Base-by-base conservation (phyloP, 2,113 vertebrate species). In the Grammomys dolichurus region DNA sequence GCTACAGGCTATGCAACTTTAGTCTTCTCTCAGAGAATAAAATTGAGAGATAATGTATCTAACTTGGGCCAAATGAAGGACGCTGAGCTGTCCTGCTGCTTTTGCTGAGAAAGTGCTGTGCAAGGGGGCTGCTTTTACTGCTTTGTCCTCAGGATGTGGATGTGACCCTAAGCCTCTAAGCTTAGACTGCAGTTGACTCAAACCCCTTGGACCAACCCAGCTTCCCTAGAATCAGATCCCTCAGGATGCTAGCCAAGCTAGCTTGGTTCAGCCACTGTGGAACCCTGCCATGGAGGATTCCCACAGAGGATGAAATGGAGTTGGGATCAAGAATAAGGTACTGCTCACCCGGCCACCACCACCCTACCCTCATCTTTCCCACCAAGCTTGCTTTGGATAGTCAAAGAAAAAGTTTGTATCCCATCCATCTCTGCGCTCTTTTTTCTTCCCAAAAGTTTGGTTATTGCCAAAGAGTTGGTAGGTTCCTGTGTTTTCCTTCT, bases 391-490 rank as follows among this genome's bases (percentile, higher is more conserved):
- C 43, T 89, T 77, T 91, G 63, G n/a, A 78, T 60, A 48, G 85
- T 14, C 36, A 81, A n/a, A 77, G 72, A 82, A 92, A 92, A 88
- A 51, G 69, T 77, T 31, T 80, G 17, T 7, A 90, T 69, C 85
- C 73, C 36, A 40, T 40, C 40, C 51, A 54, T 43, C 70, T 93
- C 43, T 31, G 90, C 40, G 16, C 12, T 89, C 93, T 51, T 46
- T 67, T 20, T 60, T 28, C 4, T 13, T 9, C 31, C 67, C 67
- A 36, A 69, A 69, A 28, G 13, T 36, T 40, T n/a, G 6, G 63
- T 84, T 78, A 92, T 87, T 96, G 72, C 93, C 67, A 56, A 92
- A 95, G 82, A 12, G 33, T 90, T 97, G 93, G 31, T 78, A 78
- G 87, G 96, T 95, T 95, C 77, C 73, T 60, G 8, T 54, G 26